These are phyloP conservation scores for Tokudaia tokunoshimensis DNA, from an alignment of 2,797 vertebrate genomes.

Conservation along the genomic window DNA sequence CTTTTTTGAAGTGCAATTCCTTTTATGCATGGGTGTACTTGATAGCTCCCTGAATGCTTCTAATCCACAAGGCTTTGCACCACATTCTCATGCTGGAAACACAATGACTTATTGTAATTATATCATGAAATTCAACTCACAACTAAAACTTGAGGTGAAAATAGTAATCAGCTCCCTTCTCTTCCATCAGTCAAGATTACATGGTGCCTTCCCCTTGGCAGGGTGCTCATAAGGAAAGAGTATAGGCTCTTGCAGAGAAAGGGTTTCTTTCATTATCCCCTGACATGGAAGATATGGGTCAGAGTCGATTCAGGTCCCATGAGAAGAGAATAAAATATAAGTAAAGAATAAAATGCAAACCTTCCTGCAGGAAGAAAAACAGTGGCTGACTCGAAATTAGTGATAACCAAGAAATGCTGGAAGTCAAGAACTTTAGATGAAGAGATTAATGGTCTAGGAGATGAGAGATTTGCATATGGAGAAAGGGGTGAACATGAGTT, in stretches of 20 bases:
- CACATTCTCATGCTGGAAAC: conserved; percentile 52
- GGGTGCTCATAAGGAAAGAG: background rate
- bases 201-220: background rate
- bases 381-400: background rate
- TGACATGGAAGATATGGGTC: background rate
- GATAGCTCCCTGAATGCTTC: conserved; percentile 60
- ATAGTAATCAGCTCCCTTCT: background rate
- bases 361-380: background rate
- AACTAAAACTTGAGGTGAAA: conserved; percentile 60
- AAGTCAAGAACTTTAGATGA: background rate
- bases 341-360: background rate
- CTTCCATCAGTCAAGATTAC: background rate
- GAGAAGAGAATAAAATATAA: background rate
- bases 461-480: background rate
- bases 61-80: background rate
- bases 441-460: background rate
- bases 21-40: conserved; percentile 55
- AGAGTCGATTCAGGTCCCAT: background rate
- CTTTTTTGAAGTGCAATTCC: conserved; percentile 58
- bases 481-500: background rate
- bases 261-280: background rate
- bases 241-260: background rate
- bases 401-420: background rate
- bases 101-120: conserved; percentile 65
- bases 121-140: conserved; percentile 60